phyloP scores from a whole-genome alignment of 2,888 invertebrate genomes.

The Drosophila mercatorum region DNA sequence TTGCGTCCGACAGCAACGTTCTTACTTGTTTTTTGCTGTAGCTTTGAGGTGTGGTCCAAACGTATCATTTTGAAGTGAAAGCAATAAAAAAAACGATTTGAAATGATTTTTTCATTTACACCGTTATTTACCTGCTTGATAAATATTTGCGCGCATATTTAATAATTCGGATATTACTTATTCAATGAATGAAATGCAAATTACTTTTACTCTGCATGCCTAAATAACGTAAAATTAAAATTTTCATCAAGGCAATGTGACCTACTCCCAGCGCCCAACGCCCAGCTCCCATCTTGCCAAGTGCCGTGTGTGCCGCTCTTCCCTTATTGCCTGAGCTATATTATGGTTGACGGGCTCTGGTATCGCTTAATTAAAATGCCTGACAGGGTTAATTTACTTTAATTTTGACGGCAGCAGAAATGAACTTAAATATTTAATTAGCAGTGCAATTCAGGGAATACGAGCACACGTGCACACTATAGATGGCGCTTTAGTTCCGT shows the following conservation, averaged over 20 bases:
- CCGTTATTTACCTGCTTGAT: not conserved
- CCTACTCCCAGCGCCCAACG: not conserved
- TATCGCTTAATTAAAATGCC: slow-evolving; percentile 69
- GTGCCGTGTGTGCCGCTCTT: not conserved
- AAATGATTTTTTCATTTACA: too few species aligned
- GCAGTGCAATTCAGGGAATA: slow-evolving; percentile 47
- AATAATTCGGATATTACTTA: not conserved
- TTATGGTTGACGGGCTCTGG: slow-evolving; percentile 26
- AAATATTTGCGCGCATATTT: not conserved
- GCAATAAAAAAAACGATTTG: too few species aligned
- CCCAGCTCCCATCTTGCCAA: too few species aligned
- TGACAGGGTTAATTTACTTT: slow-evolving; percentile 71
- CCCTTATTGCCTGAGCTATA: not conserved
- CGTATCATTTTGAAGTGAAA: too few species aligned
- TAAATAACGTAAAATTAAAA: slow-evolving; percentile 35
- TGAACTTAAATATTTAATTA: slow-evolving; percentile 77
- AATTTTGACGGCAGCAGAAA: slow-evolving; percentile 65
- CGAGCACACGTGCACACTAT: slow-evolving; percentile 2
- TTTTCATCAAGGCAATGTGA: slow-evolving; percentile 9
- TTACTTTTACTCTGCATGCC: slow-evolving; percentile 3
- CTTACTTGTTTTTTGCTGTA: too few species aligned
- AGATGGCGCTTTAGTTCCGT: not conserved
- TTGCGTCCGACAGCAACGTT: too few species aligned
- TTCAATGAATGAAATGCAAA: slow-evolving; percentile 19
- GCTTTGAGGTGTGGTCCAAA: too few species aligned